A percentile compares a stretch with the other conserved stretches of the same genome.
Evolutionary conservation across 2,888 invertebrate species (phyloP).

Genomic region (Drosophila algonquin): DNA sequence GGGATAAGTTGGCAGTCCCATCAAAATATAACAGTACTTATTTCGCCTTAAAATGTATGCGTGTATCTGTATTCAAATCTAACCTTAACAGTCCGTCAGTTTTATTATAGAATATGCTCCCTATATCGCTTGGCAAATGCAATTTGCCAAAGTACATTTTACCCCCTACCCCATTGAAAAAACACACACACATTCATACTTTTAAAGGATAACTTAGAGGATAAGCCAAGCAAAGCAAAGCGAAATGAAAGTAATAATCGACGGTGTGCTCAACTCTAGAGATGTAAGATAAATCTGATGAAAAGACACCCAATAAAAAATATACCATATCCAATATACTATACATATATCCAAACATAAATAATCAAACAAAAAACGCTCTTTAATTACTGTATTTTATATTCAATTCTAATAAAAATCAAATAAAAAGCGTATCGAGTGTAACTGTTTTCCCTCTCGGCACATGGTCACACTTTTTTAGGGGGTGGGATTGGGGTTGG

Average conservation of each 20-base stretch:
- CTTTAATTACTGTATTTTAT: slow-evolving; percentile 11
- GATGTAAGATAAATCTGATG: slow-evolving; percentile 30
- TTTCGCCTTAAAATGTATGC: slow-evolving; percentile 63
- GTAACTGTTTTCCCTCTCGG: background rate
- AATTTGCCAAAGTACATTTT: slow-evolving; percentile 41
- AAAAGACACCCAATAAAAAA: slow-evolving; percentile 22
- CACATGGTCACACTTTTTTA: slow-evolving; percentile 29
- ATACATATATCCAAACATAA: slow-evolving; percentile 24
- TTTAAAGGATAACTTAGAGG: slow-evolving; percentile 24
- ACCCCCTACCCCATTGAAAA: slow-evolving; percentile 8
- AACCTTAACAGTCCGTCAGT: slow-evolving; percentile 47
- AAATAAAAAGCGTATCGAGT: slow-evolving; percentile 1
- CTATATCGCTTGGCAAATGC: slow-evolving; percentile 42
- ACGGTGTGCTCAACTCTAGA: slow-evolving; percentile 65
- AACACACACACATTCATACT: slow-evolving; percentile 37
- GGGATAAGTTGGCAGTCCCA: slow-evolving; percentile 87
- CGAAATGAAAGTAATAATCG: slow-evolving; percentile 23
- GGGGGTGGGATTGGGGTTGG: background rate
- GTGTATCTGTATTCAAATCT: slow-evolving; percentile 62
- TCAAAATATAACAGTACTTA: slow-evolving; percentile 31
- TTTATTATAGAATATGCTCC: slow-evolving; percentile 26
- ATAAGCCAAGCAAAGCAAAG: slow-evolving; percentile 26
- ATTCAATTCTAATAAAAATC: background rate
- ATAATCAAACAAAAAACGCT: slow-evolving; percentile 7
- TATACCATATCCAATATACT: slow-evolving; percentile 32